phyloP scores from a whole-genome alignment of 2,797 vertebrate species.

The Phalanger gymnotis region DNA sequence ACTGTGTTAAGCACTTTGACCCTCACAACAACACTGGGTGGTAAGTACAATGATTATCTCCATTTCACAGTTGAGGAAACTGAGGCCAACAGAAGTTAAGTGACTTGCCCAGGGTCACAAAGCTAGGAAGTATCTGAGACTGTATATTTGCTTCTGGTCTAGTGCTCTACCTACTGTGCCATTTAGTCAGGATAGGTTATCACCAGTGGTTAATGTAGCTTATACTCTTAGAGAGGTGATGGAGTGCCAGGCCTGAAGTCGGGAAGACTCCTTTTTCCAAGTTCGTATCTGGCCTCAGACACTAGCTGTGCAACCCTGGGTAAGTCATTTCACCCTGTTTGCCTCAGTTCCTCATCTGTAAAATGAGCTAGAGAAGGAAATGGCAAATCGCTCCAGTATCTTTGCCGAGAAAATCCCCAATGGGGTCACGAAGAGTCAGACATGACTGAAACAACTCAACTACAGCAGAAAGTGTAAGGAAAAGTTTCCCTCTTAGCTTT shows the following conservation, averaged over 20 bases:
- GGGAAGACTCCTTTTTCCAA: neutral
- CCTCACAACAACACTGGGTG: neutral
- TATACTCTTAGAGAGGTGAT: neutral
- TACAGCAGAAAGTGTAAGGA: neutral
- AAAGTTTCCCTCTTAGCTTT: neutral
- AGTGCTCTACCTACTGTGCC: neutral
- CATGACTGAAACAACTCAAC: neutral
- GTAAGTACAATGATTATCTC: neutral
- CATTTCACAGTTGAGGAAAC: constrained; percentile 38
- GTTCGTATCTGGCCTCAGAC: neutral
- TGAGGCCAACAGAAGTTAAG: constrained; percentile 7
- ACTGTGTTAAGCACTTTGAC: neutral
- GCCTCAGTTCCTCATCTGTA: neutral
- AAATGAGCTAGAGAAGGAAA: neutral
- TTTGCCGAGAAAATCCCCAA: neutral
- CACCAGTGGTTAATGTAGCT: too few relatives aligned
- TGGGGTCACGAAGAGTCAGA: neutral
- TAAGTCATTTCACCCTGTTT: neutral
- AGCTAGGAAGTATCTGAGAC: neutral
- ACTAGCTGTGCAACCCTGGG: neutral
- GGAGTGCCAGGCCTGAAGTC: neutral
- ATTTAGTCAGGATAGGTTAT: neutral
- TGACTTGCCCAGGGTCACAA: neutral
- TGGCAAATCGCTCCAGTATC: neutral
- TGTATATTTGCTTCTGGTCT: neutral